Conservation (phyloP, 2,888 invertebrate genomes). For the Clitarchus hookeri region DNA sequence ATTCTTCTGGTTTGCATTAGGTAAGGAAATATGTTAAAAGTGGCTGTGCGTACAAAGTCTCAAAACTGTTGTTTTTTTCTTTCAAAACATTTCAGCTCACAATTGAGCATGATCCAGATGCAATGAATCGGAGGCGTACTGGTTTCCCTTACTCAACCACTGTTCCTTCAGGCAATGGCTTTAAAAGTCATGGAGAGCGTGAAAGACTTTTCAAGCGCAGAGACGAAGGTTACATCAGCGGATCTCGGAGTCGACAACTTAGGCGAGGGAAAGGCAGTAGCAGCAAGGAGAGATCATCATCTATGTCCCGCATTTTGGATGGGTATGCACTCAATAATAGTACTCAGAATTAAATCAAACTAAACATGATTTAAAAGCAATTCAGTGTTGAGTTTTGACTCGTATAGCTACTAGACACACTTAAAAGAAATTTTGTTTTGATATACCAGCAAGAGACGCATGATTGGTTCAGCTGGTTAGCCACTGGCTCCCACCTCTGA, state of each 20-base stretch:
- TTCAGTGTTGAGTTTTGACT: background rate
- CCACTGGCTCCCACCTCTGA: no score
- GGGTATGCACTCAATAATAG: constrained; percentile 58
- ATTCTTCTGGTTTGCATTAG: no score
- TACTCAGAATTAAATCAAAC: background rate
- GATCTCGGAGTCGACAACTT: constrained; percentile 66
- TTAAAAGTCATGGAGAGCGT: constrained; percentile 45
- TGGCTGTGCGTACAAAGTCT: no score
- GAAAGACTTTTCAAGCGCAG: constrained; percentile 43
- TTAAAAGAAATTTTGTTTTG: background rate
- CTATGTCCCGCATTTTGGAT: constrained; percentile 81
- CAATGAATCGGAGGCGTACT: constrained; percentile 61
- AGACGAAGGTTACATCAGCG: constrained; percentile 64
- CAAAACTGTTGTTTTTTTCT: no score
- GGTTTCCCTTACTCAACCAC: constrained; percentile 53
- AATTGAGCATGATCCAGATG: constrained; percentile 87
- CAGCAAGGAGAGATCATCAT: constrained; percentile 78
- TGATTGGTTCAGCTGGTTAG: no score
- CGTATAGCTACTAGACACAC: background rate
- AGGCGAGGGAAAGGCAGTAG: constrained; percentile 54
- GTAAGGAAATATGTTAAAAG: no score
- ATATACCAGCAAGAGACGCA: no score
- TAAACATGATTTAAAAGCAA: background rate
- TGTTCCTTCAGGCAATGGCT: constrained; percentile 51
- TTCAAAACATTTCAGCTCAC: constrained; percentile 65